These are phyloP conservation scores for Mionectes macconnelli DNA, from an alignment of 2,113 vertebrate genomes.

Conservation along the genomic window DNA sequence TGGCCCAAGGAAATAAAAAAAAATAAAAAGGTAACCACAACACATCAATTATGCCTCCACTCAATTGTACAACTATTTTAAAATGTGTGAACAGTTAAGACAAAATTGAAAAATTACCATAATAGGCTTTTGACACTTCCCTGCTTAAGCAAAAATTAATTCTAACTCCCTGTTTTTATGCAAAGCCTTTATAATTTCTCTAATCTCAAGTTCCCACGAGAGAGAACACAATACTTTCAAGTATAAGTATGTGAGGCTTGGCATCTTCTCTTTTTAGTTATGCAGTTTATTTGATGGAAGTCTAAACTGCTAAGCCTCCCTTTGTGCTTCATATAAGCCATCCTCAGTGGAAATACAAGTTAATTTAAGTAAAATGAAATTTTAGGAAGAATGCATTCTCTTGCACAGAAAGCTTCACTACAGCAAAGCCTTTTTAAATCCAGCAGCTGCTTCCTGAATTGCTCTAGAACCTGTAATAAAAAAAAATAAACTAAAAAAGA, in stretches of 20 bases:
- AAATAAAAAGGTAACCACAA: background rate
- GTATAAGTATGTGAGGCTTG: constrained; percentile 23
- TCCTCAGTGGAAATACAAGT: constrained; percentile 68
- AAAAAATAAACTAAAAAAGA: constrained; percentile 5
- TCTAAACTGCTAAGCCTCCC: constrained; percentile 58
- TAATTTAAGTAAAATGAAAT: constrained; percentile 73
- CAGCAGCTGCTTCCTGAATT: constrained; percentile 35
- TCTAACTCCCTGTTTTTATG: constrained; percentile 63
- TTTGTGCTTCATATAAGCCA: constrained; percentile 64
- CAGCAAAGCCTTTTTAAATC: constrained; percentile 33
- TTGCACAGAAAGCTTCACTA: constrained; percentile 31
- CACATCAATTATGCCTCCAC: constrained; percentile 40
- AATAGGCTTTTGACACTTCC: constrained; percentile 67
- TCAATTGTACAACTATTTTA: constrained; percentile 49
- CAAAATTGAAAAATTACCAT: constrained; percentile 68
- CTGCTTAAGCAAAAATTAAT: constrained; percentile 72
- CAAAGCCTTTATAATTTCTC: constrained; percentile 69
- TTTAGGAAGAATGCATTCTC: constrained; percentile 59
- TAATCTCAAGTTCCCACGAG: constrained; percentile 56
- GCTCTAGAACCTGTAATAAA: constrained; percentile 28
- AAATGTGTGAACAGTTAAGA: constrained; percentile 60
- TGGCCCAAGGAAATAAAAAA: background rate
- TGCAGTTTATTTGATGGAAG: constrained; percentile 62
- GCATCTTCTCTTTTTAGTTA: constrained; percentile 59
- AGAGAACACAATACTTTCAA: constrained; percentile 61